Percentiles rank a stretch among this genome's conserved stretches.
phyloP scores from a whole-genome alignment of 2,113 vertebrate genomes.

The Limnothrissa miodon region DNA sequence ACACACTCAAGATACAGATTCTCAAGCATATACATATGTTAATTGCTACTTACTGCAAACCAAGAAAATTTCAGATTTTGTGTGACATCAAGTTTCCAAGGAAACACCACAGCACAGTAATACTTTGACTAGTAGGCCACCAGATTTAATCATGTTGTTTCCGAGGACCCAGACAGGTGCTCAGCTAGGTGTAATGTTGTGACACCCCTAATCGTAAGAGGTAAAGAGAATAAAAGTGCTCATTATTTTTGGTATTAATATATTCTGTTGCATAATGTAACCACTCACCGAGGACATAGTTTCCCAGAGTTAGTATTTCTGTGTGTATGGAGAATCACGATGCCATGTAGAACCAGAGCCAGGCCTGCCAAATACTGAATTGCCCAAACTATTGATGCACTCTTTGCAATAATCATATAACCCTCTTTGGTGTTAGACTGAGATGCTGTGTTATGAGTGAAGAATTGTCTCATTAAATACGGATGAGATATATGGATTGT shows the following conservation, averaged over 20 bases:
- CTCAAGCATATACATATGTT: constrained; percentile 34
- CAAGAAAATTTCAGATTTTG: constrained; percentile 27
- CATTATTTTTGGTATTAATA: neutral
- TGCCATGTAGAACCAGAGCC: neutral
- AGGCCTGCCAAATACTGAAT: neutral
- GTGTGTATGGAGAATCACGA: neutral
- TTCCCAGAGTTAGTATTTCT: neutral
- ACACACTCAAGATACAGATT: neutral
- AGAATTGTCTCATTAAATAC: constrained; percentile 8
- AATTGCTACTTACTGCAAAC: constrained; percentile 49
- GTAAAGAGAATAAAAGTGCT: neutral
- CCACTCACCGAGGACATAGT: neutral
- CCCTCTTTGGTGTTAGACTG: neutral
- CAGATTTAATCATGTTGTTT: neutral
- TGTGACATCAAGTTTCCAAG: constrained; percentile 56
- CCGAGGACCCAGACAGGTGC: neutral
- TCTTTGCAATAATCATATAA: neutral
- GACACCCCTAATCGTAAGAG: neutral
- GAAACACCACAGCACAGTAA: constrained; percentile 20
- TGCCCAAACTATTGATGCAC: neutral
- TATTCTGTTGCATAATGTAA: neutral
- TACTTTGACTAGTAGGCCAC: neutral
- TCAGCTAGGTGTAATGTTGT: neutral
- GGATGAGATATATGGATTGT: neutral
- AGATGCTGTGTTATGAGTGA: neutral